Evolutionary conservation across 2,113 vertebrate genomes (phyloP), one percentile per base, ranked within the genome.

Genomic region (Phodopus roborovskii): DNA sequence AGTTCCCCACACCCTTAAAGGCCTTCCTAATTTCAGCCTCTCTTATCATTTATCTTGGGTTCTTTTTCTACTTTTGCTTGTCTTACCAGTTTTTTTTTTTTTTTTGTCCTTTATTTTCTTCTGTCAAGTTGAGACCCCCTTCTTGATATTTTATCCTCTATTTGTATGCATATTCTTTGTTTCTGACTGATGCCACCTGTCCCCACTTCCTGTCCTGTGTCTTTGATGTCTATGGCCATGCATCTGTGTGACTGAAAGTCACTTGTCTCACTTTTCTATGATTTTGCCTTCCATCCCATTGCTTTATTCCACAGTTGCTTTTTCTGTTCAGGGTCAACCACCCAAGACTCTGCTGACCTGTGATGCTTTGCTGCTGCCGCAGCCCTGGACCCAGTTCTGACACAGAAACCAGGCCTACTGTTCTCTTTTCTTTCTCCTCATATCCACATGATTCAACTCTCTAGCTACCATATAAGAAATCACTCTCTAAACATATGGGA

Each of bases 401-500:
- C 56, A 79, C 39, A 84, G 86, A 93, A 87, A 53, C 75, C 28
- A 48, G 70, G 86, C 89, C 89, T 70, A 74, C 83, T 64, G 33
- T 50, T 74, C 73, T 81, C 77, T 68, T 91, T 86, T 42, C 58
- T 64, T 83, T 62, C 58, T 83, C 26, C 22, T 62, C 42, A 86
- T 13, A 96, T 87, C 48, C 53, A 88, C 53, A 71, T 85, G 90
- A 96, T 91, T 96, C 94, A 92, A 90, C 83, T 93, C 85, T 28
- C 24, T 88, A 94, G 66, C 60, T 60, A 58, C 82, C 0, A 10
- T 93, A 66, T 85, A 81, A 94, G 96, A 96, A 97, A 94, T 86
- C 90, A 96, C 92, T 96, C 60, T 95, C 60, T 60, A 88, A 50
- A 88, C 97, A 96, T 92, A 94, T 96, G 92, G 95, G 75, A 96